A percentile compares a stretch with the other conserved stretches of the same genome.
These are phyloP conservation scores for Cottoperca gobio DNA, from an alignment of 2,797 vertebrate genomes.

Conservation along the genomic window DNA sequence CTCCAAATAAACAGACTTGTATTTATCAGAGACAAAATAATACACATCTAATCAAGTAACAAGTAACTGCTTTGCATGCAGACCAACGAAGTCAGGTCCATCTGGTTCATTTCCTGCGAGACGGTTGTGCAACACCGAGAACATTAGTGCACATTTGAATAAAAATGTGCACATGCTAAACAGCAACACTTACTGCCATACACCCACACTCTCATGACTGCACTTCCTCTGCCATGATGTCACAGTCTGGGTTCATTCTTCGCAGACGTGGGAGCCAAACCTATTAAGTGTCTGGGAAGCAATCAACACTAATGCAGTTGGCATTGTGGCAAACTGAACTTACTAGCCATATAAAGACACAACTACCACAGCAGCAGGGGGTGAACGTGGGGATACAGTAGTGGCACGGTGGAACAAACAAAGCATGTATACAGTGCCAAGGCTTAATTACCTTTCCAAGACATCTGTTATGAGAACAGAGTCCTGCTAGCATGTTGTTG, in stretches of 20 bases:
- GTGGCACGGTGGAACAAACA: slow-evolving; percentile 63
- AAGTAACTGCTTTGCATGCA: slow-evolving; percentile 48
- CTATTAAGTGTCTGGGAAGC: slow-evolving; percentile 74
- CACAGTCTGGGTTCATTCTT: slow-evolving; percentile 74
- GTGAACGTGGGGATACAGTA: slow-evolving; percentile 38
- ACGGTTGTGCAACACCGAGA: slow-evolving; percentile 57
- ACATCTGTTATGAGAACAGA: slow-evolving; percentile 59
- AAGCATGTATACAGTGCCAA: slow-evolving; percentile 31
- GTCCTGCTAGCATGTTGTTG: slow-evolving; percentile 36
- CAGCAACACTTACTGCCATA: slow-evolving; percentile 61
- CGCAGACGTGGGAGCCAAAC: slow-evolving; percentile 75
- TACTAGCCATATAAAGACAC: slow-evolving; percentile 71
- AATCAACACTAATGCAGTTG: slow-evolving; percentile 71
- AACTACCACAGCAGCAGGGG: slow-evolving; percentile 44
- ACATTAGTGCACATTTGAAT: slow-evolving; percentile 23
- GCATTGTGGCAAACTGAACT: slow-evolving; percentile 56
- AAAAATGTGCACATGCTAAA: slow-evolving; percentile 37
- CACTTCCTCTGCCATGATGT: slow-evolving; percentile 77
- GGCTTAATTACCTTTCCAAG: slow-evolving; percentile 52
- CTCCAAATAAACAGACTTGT: slow-evolving; percentile 76
- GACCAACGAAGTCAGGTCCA: slow-evolving; percentile 38
- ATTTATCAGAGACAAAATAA: slow-evolving; percentile 73
- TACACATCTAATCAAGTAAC: slow-evolving; percentile 68
- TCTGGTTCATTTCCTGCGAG: slow-evolving; percentile 39
- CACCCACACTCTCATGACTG: slow-evolving; percentile 65